Percentiles rank a stretch among this genome's conserved stretches.
These are phyloP conservation scores for Eulemur rufifrons DNA, from an alignment of 2,113 vertebrate species.

Conservation along the genomic window DNA sequence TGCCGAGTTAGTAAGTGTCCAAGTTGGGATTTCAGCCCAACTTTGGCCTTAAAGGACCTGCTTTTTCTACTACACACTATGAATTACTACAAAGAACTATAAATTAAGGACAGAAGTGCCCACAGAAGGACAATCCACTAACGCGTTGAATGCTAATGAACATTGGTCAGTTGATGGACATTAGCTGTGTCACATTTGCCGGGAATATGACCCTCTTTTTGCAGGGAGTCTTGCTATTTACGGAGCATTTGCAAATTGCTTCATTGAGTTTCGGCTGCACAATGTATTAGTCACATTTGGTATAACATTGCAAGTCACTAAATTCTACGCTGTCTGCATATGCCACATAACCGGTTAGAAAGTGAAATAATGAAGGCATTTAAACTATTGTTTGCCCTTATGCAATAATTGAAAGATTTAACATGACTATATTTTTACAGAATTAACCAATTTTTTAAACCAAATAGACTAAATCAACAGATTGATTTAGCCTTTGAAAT, in stretches of 20 bases:
- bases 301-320: conserved; percentile 18
- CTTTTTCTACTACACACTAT: not conserved
- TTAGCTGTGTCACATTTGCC: conserved; percentile 37
- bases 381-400: not conserved
- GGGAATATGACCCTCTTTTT: conserved; percentile 41
- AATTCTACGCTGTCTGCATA: conserved; percentile 26
- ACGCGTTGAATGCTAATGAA: conserved; percentile 12
- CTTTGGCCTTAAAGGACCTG: not conserved
- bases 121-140: not conserved
- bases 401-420: not conserved
- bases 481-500: not conserved
- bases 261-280: conserved; percentile 27
- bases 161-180: conserved; percentile 47
- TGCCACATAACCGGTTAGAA: not conserved
- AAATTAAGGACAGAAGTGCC: conserved; percentile 32
- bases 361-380: conserved; percentile 14
- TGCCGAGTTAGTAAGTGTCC: not conserved
- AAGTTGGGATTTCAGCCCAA: not conserved
- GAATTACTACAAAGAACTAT: not conserved
- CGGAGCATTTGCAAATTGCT: conserved; percentile 51
- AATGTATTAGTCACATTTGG: conserved; percentile 46
- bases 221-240: conserved; percentile 56
- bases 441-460: not conserved
- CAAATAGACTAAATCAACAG: not conserved
- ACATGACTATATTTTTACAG: not conserved